Evolutionary conservation across 2,888 invertebrate genomes (phyloP).

Genomic region (Himalopsyche kuldschensis): DNA sequence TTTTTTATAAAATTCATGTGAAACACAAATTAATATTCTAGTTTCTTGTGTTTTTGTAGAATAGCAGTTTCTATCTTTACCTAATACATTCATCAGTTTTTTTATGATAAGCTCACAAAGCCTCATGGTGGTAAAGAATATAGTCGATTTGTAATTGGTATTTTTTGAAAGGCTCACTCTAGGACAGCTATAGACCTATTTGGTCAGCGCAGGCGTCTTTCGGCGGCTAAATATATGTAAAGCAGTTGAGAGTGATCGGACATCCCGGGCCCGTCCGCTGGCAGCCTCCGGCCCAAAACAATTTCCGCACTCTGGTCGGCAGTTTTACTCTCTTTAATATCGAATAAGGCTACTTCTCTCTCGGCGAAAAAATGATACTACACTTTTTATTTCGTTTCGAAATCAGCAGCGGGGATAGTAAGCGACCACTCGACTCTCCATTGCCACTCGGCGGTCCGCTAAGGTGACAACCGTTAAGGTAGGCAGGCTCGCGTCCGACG

Average conservation of each 20-base stretch:
- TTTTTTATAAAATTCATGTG: background rate
- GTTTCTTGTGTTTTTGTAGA: too few relatives aligned
- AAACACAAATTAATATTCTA: background rate
- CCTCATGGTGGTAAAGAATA: background rate
- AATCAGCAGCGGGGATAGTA: slow-evolving; percentile 16
- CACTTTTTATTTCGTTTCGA: slow-evolving; percentile 38
- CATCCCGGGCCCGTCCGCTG: slow-evolving; percentile 17
- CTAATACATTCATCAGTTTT: background rate
- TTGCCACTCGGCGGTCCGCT: slow-evolving; percentile 22
- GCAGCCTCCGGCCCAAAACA: slow-evolving; percentile 29
- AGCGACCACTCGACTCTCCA: slow-evolving; percentile 15
- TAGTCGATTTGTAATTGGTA: background rate
- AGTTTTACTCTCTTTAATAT: slow-evolving; percentile 28
- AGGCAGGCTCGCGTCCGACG: background rate
- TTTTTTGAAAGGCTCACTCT: background rate
- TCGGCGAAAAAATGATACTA: slow-evolving; percentile 11
- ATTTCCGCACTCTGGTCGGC: slow-evolving; percentile 28
- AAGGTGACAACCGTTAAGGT: slow-evolving; percentile 30
- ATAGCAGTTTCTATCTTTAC: background rate
- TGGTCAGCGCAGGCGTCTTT: slow-evolving; percentile 18
- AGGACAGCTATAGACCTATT: background rate
- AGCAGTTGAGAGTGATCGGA: slow-evolving; percentile 10
- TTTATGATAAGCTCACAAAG: background rate
- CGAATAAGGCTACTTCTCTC: background rate
- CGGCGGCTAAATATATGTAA: slow-evolving; percentile 8